phyloP scores from a whole-genome alignment of 2,113 vertebrate species.

The Ceyx melanurus region DNA sequence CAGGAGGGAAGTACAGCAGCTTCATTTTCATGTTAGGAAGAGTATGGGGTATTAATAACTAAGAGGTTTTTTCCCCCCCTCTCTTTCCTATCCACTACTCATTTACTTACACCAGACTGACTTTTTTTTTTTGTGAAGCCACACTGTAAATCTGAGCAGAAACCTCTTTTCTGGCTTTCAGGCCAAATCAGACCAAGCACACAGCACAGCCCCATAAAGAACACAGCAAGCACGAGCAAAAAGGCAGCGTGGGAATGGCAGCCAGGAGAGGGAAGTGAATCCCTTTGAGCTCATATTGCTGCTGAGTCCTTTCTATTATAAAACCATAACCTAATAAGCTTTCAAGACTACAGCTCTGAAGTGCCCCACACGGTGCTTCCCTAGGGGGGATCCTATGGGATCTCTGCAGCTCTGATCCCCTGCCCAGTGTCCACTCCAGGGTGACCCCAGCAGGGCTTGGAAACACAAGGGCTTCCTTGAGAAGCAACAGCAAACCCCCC shows the following conservation, averaged over 20 bases:
- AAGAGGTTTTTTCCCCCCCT: too few relatives aligned
- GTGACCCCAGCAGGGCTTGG: neutral
- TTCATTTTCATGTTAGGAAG: neutral
- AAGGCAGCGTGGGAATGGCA: neutral
- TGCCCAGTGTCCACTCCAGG: neutral
- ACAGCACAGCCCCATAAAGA: neutral
- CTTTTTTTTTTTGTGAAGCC: neutral
- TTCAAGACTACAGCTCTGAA: neutral
- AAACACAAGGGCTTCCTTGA: neutral
- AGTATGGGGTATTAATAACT: neutral
- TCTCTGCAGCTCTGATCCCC: fast-evolving
- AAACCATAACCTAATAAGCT: slow-evolving; percentile 47
- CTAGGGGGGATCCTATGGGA: neutral
- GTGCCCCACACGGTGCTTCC: neutral
- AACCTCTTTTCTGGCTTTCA: slow-evolving; percentile 21
- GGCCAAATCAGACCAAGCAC: neutral
- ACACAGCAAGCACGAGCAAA: neutral
- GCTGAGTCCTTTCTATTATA: slow-evolving; percentile 38
- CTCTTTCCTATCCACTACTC: neutral
- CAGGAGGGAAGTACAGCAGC: neutral
- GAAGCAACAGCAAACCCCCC: neutral
- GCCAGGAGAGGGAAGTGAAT: neutral
- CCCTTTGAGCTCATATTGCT: slow-evolving; percentile 50
- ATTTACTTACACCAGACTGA: neutral
- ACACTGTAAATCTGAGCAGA: neutral